Evolutionary conservation across 2,888 invertebrate genomes (phyloP), one percentile per base, ranked within the genome.

Genomic region (Apodemia mormo): DNA sequence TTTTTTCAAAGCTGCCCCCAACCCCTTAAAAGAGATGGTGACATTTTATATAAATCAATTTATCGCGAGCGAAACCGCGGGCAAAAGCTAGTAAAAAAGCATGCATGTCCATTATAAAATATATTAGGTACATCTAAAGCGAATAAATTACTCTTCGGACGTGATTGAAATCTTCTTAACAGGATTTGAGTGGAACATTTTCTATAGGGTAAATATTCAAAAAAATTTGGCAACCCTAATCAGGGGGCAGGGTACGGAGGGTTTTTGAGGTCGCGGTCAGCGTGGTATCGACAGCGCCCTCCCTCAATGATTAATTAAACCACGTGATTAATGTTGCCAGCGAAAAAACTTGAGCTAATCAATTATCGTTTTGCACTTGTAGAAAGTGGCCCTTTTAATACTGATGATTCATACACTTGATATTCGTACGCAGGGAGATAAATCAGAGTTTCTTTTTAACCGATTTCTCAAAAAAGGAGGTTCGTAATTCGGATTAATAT

Each of bases 291-390:
- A 76, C 75, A 74, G 75, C 71, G 52, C 68, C 71, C 30, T 61
- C 61, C 61, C 61, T 33, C 61, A 30, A 61, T 77, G 77, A 79
- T 79, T 79, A 79, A 79, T 79, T 79, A 79, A 76, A 75, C 69
- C 49, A 49, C 66, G 74, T 78, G 79, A 79, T 79, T 79, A 79
- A 79, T 78, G 77, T 72, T 66, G 66, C 52, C 69, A 65, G 68
- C 68, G 72, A 75, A 78, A 79, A 76, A 76, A 77, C 72, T 73
- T 72, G 71, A 72, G 71, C 71, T 67, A 76, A 77, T 78, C 77
- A 78, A 78, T 77, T 77, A 70, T 58, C 70, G 65, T 61, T 69
- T 66, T 70, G 67, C 68, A 37, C 61, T 61, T 61, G 61, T 37
- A 61, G 33, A 12, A 61, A 61, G 61, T 61, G 61, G 61, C 12